These are phyloP conservation scores for Enteromius afrohamiltoni DNA, from an alignment of 2,797 vertebrate genomes.

Conservation along the genomic window DNA sequence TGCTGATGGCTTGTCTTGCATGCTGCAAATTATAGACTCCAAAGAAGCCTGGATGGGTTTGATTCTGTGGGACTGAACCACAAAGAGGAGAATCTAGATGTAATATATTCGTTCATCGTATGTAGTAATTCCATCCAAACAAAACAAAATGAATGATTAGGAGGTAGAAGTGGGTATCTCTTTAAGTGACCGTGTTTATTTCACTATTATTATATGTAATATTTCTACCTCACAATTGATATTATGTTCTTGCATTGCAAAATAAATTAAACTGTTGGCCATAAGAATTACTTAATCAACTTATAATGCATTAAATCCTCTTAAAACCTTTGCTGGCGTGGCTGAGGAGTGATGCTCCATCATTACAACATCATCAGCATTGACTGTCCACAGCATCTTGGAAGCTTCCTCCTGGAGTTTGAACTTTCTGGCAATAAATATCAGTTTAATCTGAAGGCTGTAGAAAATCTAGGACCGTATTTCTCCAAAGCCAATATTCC, in stretches of 20 bases:
- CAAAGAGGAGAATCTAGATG: neutral
- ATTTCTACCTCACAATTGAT: neutral
- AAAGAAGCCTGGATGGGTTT: constrained; percentile 51
- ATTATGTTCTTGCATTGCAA: neutral
- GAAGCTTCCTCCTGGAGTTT: constrained; percentile 59
- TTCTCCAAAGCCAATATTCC: neutral
- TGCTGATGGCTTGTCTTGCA: constrained; percentile 38
- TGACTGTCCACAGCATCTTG: constrained; percentile 62
- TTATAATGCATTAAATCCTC: neutral
- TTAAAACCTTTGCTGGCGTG: constrained; percentile 40
- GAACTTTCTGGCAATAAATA: constrained; percentile 59
- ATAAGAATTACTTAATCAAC: neutral
- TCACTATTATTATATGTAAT: neutral
- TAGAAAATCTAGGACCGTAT: neutral
- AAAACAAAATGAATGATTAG: neutral
- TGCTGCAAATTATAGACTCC: constrained; percentile 50
- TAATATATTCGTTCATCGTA: neutral
- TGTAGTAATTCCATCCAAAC: neutral
- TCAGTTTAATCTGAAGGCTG: neutral
- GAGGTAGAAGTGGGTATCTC: neutral
- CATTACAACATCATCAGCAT: constrained; percentile 52
- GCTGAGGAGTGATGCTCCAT: constrained; percentile 39
- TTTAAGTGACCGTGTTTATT: neutral
- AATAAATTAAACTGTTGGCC: neutral
- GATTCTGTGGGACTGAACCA: constrained; percentile 48